These are phyloP conservation scores for Odontothrips loti DNA, from an alignment of 2,888 invertebrate species.

Conservation along the genomic window DNA sequence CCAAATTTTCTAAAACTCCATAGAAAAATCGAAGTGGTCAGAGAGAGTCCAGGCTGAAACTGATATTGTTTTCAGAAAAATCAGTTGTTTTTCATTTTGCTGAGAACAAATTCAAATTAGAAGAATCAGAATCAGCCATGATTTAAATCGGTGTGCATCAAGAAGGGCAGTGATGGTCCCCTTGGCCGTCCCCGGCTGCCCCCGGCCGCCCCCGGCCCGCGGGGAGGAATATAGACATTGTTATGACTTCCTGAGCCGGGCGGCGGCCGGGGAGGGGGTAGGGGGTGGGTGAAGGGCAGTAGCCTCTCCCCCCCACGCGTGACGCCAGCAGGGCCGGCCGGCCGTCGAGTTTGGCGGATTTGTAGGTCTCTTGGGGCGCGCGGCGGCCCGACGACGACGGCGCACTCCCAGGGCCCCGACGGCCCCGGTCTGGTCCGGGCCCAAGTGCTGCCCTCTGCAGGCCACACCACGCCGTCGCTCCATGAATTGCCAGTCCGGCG, in stretches of 20 bases:
- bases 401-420: neutral
- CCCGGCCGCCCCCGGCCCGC: neutral
- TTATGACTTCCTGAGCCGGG: neutral
- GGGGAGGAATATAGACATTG: neutral
- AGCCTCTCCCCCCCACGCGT: neutral
- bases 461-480: neutral
- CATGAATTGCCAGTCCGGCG: neutral
- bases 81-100: too few relatives aligned
- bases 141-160: too few relatives aligned
- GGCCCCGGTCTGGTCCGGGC: neutral
- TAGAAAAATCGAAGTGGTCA: too few relatives aligned
- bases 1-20: too few relatives aligned
- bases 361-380: slow-evolving; percentile 2
- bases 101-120: too few relatives aligned
- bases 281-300: neutral
- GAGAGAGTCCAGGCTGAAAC: too few relatives aligned
- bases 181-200: neutral
- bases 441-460: neutral
- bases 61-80: too few relatives aligned
- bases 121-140: too few relatives aligned
- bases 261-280: neutral
- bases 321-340: neutral
- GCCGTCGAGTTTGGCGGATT: slow-evolving; percentile 16
- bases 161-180: too few relatives aligned
- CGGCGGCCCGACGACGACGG: neutral